Base-by-base conservation (phyloP, 2,888 invertebrate species). In the Micoletzkya japonica region DNA sequence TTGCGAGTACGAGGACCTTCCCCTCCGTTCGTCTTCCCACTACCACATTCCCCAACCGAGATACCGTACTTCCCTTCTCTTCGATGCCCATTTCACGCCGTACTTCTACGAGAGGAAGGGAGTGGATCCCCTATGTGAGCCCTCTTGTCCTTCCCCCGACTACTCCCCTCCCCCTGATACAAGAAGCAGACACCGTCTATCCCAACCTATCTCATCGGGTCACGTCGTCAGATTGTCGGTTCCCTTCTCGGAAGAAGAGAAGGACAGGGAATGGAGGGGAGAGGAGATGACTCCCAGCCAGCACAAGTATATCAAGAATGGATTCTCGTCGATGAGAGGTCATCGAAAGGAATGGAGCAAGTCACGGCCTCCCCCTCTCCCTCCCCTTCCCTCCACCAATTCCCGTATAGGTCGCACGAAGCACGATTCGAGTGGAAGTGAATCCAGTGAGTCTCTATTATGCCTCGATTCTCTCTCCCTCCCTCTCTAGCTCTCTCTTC, bases 121-220 rank as follows among this genome's bases (percentile, higher is more conserved):
- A n/a, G n/a, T n/a, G n/a, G n/a, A n/a, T n/a, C n/a, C n/a, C n/a
- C n/a, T n/a, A 28, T 14, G 54, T 20, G 26, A 7, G 34, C 71
- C 71, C n/a, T 30, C 37, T 3, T 64, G 72, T 71, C 76, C 76
- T 28, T 74, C 76, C 50, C 77, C 78, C 3, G 78, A 78, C 49
- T 78, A 78, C 66, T 78, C 78, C n/a, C 78, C 78, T 4, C 77
- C 77, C 17, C 44, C 70, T 17, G 32, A 34, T 26, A 24, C 14
- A 10, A 56, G 24, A 17, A 10, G 24, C n/a, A 56, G n/a, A 24
- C 10, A 17, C 24, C 14, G 14, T 56, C 44, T 20, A 14, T 20
- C 10, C 20, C 14, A 56, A 56, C 56, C 17, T 24, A 56, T 56
- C 7, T 56, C 56, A 26, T 17, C 14, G 7, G 56, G 56, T 10